Evolutionary conservation across 2,797 vertebrate species (phyloP).

Genomic region (Cryptoblepharus egeriae): DNA sequence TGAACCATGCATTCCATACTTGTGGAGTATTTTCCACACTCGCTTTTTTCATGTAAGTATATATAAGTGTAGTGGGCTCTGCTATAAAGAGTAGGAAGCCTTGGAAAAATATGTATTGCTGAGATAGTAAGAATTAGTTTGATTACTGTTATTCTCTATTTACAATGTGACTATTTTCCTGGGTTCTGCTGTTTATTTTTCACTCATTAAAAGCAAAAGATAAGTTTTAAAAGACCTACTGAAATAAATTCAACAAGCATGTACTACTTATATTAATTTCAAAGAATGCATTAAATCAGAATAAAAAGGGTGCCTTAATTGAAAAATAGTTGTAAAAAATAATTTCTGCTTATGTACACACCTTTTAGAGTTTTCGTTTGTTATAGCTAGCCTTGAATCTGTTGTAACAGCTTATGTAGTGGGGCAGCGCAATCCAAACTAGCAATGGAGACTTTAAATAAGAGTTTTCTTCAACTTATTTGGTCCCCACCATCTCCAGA

Average conservation of each 20-base stretch:
- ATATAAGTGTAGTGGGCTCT: constrained; percentile 1
- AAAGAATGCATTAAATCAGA: background rate
- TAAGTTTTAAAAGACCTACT: background rate
- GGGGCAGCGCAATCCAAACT: too few relatives aligned
- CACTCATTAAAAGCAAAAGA: background rate
- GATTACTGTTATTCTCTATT: background rate
- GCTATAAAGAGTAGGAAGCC: background rate
- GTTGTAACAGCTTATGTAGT: too few relatives aligned
- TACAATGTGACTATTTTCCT: background rate
- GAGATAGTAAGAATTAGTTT: background rate
- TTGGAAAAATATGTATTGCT: background rate
- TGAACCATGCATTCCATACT: constrained; percentile 92
- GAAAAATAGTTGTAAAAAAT: too few relatives aligned
- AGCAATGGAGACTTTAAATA: background rate
- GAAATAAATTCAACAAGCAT: background rate
- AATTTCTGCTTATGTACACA: too few relatives aligned
- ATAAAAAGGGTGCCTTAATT: background rate
- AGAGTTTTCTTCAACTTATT: background rate
- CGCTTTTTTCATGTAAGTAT: constrained; percentile 93
- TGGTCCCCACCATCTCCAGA: too few relatives aligned
- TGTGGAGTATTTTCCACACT: constrained; percentile 93
- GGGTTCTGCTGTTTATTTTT: background rate
- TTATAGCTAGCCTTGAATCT: too few relatives aligned
- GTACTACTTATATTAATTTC: background rate
- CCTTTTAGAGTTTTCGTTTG: too few relatives aligned